Base-by-base conservation (phyloP, 2,888 invertebrate species). In the Seira musarum region DNA sequence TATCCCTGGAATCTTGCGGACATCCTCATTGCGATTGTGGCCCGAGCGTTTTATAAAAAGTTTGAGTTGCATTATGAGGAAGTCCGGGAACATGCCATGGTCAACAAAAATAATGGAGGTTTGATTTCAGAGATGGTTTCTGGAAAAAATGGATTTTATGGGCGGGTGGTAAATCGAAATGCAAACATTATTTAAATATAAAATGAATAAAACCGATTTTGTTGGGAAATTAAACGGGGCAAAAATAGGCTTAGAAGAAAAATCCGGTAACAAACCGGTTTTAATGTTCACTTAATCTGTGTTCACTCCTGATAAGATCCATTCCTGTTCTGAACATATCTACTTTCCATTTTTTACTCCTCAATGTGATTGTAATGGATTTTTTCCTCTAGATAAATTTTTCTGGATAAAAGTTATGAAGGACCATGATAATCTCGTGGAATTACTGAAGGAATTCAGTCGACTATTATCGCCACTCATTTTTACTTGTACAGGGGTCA, bases 391-490 rank as follows among this genome's bases (percentile, higher is more conserved):
- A 85, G 85, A 83, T 65, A 25, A 49, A 8, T 22, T 22, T 13
- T 69, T 66, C 8, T 85, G 85, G 85, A 79, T 57, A n/a, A 79
- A 82, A 53, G 70, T 83, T 30, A 69, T 81, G 0, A 22, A 74
- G 2, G 85, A 85, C 49, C 83, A 85, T 65, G 80, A 74, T 19
- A 60, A 57, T 30, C 67, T 85, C 3, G 75, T 78, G 6, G 73
- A 82, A 2, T 60, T 84, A 8, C 46, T 83, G 1, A 21, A 66
- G 13, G 74, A 72, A 1, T 73, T 84, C 35, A 80, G 81, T n/a
- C 63, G 60, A 0, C 64, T 86, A 1, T 49, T 86, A 10, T 85
- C 85, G 0, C 86, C 86, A 0, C n/a, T 86, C 1, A 75, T 85
- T 21, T 85, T 86, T 71, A 77, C 60, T 0, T 83, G 83, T 6